Percentiles rank a stretch among this genome's conserved stretches.
These are phyloP conservation scores for Cerceris rybyensis DNA, from an alignment of 2,888 invertebrate species.

Conservation along the genomic window DNA sequence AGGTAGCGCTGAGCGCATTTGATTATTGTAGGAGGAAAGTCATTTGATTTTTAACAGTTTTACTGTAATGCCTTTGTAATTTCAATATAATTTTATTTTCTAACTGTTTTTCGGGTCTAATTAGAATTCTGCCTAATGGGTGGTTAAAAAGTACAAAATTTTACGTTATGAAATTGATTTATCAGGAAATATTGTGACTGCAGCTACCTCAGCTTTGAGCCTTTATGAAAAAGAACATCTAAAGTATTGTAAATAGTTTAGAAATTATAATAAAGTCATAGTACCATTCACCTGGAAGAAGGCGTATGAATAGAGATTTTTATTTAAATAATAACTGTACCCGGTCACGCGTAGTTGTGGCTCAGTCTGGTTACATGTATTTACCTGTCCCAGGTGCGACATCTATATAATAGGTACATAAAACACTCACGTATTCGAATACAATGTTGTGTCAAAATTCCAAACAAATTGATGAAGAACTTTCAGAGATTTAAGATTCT, in stretches of 20 bases:
- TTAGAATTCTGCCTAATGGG: neutral
- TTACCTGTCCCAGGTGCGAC: too few relatives aligned
- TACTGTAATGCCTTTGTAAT: neutral
- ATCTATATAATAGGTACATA: too few relatives aligned
- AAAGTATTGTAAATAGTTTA: slow-evolving; percentile 37
- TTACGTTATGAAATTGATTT: neutral
- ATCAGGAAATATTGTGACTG: neutral
- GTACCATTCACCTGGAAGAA: neutral
- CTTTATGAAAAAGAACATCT: neutral
- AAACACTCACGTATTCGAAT: too few relatives aligned
- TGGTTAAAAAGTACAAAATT: neutral
- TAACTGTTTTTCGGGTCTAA: neutral
- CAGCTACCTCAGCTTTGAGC: slow-evolving; percentile 27
- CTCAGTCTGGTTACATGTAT: too few relatives aligned
- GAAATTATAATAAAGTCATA: neutral
- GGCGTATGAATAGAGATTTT: too few relatives aligned
- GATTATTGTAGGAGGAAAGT: neutral
- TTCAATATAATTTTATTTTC: neutral
- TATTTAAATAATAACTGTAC: too few relatives aligned
- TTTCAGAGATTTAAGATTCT: too few relatives aligned
- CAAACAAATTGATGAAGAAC: too few relatives aligned
- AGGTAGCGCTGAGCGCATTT: slow-evolving; percentile 31
- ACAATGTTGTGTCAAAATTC: too few relatives aligned
- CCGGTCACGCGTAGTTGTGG: too few relatives aligned
- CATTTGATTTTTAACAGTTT: neutral